phyloP scores from a whole-genome alignment of 2,797 vertebrate genomes.

The Gallinago stenura region DNA sequence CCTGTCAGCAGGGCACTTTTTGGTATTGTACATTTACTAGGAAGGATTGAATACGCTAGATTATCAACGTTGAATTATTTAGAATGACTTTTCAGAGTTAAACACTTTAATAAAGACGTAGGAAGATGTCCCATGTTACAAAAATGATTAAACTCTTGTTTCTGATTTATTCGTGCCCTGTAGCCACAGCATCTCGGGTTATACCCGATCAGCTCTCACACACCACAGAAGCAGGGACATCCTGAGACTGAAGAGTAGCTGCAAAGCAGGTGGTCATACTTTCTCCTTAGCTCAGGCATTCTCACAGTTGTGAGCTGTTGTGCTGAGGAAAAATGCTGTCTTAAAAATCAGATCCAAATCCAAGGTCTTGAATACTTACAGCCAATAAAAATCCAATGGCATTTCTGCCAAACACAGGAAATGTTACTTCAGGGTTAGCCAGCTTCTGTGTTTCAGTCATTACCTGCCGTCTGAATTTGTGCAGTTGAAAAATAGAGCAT shows the following conservation, averaged over 20 bases:
- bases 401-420: not conserved
- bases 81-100: not conserved
- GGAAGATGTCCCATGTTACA: not conserved
- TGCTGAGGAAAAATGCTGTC: not conserved
- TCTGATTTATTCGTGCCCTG: not conserved
- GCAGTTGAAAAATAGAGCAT: not conserved
- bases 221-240: not conserved
- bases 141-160: not conserved
- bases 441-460: not conserved
- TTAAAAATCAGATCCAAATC: conserved; percentile 13
- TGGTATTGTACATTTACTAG: not conserved
- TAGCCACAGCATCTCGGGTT: not conserved
- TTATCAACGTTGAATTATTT: not conserved
- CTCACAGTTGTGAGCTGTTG: not conserved
- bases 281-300: not conserved
- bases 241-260: not conserved
- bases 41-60: conserved; percentile 3
- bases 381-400: not conserved
- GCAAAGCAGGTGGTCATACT: not conserved
- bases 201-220: not conserved
- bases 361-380: not conserved
- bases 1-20: not conserved
- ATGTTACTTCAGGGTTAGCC: not conserved
- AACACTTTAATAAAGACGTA: not conserved
- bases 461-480: not conserved